These are phyloP conservation scores for Albula goreensis DNA, from an alignment of 2,113 vertebrate species.

Conservation along the genomic window DNA sequence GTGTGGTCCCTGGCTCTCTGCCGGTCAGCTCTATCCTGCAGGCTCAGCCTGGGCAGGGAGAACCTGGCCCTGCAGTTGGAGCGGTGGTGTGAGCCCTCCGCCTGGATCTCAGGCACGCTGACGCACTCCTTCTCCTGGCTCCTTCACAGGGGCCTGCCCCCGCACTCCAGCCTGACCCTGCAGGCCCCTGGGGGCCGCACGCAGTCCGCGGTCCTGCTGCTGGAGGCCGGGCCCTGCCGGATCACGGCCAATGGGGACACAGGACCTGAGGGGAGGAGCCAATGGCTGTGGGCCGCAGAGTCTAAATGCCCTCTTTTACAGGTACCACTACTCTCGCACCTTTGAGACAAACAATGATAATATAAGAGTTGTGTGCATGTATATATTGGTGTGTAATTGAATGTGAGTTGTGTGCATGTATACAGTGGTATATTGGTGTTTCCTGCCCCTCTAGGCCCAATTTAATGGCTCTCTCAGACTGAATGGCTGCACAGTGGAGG, in stretches of 20 bases:
- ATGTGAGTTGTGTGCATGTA: not conserved
- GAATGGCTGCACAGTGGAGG: conserved; percentile 53
- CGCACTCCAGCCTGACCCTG: conserved; percentile 51
- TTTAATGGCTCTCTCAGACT: conserved; percentile 66
- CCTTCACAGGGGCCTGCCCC: conserved; percentile 63
- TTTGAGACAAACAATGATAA: not conserved
- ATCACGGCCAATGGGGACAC: conserved; percentile 58
- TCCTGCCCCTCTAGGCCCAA: conserved; percentile 48
- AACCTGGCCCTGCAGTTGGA: conserved; percentile 59
- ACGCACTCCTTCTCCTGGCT: conserved; percentile 65
- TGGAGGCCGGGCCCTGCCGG: conserved; percentile 68
- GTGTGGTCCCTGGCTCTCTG: conserved; percentile 57
- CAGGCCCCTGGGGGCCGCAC: conserved; percentile 43
- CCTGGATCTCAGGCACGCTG: conserved; percentile 58
- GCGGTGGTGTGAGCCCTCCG: conserved; percentile 55
- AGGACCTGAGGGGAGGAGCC: conserved; percentile 38
- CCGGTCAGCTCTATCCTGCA: conserved; percentile 48
- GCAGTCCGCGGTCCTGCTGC: conserved; percentile 51
- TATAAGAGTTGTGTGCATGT: not conserved
- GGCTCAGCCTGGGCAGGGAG: conserved; percentile 60
- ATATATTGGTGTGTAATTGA: not conserved
- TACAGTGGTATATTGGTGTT: not conserved
- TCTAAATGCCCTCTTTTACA: conserved; percentile 63
- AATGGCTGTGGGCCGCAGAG: conserved; percentile 67
- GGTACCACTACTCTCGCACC: conserved; percentile 38